phyloP scores from a whole-genome alignment of 2,113 vertebrate genomes.

The Sinocyclocheilus anshuiensis region DNA sequence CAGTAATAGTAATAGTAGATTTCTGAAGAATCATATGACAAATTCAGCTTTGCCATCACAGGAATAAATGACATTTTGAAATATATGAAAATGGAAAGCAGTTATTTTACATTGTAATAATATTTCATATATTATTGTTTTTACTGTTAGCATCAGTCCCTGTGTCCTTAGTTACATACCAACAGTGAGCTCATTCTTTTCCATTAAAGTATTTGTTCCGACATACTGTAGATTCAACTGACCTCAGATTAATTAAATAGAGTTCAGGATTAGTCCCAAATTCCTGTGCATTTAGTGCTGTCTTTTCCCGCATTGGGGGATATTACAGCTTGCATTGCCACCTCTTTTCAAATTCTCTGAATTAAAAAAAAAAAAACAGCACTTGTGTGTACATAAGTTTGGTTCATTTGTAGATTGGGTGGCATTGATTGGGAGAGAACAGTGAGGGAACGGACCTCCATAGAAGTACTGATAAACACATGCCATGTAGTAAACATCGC shows the following conservation, averaged over 20 bases:
- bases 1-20: background rate
- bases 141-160: background rate
- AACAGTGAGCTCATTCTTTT: conserved; percentile 34
- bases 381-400: background rate
- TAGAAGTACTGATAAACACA: conserved; percentile 13
- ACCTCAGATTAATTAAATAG: conserved; percentile 23
- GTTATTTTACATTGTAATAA: too few relatives aligned
- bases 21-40: background rate
- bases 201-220: conserved; percentile 9
- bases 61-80: too few relatives aligned
- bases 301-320: conserved; percentile 1
- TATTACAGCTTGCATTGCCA: background rate
- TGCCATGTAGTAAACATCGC: background rate
- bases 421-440: background rate
- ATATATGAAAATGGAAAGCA: too few relatives aligned
- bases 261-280: conserved; percentile 7
- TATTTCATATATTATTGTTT: background rate
- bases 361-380: background rate
- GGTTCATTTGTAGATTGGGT: background rate
- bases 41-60: background rate
- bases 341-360: conserved; percentile 1
- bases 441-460: background rate
- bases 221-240: conserved; percentile 5
- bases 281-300: conserved; percentile 15
- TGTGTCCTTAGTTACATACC: background rate